A percentile compares a stretch with the other conserved stretches of the same genome.
Evolutionary conservation across 2,113 vertebrate genomes (phyloP).

Genomic region (Ctenomys sociabilis): DNA sequence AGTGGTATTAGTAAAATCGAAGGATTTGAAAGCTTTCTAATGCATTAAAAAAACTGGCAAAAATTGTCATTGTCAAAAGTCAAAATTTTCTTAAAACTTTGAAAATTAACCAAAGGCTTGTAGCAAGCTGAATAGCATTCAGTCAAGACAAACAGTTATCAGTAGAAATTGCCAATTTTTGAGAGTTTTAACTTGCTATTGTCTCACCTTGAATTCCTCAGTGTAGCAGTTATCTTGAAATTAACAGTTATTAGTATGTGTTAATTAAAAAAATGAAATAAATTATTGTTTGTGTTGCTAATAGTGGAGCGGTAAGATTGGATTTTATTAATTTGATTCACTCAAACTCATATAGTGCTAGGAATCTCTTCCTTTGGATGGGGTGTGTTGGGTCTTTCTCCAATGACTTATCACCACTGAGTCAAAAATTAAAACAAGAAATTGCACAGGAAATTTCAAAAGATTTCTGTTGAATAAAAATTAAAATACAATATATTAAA

Average conservation of each 20-base stretch:
- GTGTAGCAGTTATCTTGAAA: background rate
- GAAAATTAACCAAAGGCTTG: background rate
- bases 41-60: background rate
- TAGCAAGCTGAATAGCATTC: background rate
- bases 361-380: background rate
- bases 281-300: background rate
- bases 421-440: background rate
- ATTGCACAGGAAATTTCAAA: background rate
- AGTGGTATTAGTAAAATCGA: background rate
- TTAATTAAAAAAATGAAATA: background rate
- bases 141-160: background rate
- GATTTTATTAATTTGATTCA: background rate
- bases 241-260: background rate
- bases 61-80: background rate
- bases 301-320: background rate
- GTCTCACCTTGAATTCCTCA: background rate
- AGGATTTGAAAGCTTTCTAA: background rate
- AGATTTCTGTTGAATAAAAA: background rate
- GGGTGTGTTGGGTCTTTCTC: accelerated
- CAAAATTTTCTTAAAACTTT: background rate
- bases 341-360: background rate
- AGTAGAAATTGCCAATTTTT: background rate
- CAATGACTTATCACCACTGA: background rate
- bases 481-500: background rate
- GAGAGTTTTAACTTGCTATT: background rate